Evolutionary conservation across 2,888 invertebrate genomes (phyloP).

Genomic region (Pyrrhia umbra): DNA sequence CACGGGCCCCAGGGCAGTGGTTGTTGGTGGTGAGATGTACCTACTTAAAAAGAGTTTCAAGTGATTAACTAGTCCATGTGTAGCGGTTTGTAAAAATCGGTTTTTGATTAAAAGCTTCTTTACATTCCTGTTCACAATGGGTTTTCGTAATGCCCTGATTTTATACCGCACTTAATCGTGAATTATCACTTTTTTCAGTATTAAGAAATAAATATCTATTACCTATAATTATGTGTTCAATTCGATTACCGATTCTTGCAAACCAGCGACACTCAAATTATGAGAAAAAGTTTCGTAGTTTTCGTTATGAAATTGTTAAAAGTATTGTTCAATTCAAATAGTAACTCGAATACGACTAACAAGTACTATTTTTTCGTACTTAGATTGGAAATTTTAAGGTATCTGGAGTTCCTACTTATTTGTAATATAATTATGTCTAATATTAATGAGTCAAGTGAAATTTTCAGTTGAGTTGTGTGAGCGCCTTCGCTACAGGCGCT

Average conservation of each 20-base stretch:
- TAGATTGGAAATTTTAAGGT: slow-evolving; percentile 73
- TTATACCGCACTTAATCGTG: not conserved
- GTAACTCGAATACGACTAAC: slow-evolving; percentile 82
- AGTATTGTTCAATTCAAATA: slow-evolving; percentile 67
- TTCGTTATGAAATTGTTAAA: slow-evolving; percentile 63
- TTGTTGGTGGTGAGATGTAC: slow-evolving; percentile 89
- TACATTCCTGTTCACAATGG: too few species aligned
- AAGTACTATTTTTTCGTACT: slow-evolving; percentile 61
- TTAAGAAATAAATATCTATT: not conserved
- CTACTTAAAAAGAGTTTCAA: slow-evolving; percentile 53
- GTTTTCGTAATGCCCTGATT: too few species aligned
- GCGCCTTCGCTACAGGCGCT: slow-evolving; percentile 18
- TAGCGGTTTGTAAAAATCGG: slow-evolving; percentile 56
- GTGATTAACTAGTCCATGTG: slow-evolving; percentile 83
- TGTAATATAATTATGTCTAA: slow-evolving; percentile 72
- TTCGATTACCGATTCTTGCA: slow-evolving; percentile 27
- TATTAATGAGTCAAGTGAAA: slow-evolving; percentile 54
- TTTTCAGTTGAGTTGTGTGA: slow-evolving; percentile 36
- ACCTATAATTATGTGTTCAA: not conserved
- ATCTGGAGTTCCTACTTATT: slow-evolving; percentile 86
- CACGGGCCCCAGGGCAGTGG: slow-evolving; percentile 82
- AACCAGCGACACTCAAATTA: slow-evolving; percentile 41
- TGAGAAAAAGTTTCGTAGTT: slow-evolving; percentile 59
- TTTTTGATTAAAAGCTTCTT: too few species aligned
- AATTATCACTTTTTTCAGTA: not conserved